A percentile compares a stretch with the other conserved stretches of the same genome.
Conservation (phyloP, 2,113 vertebrate genomes). For the Bettongia penicillata region DNA sequence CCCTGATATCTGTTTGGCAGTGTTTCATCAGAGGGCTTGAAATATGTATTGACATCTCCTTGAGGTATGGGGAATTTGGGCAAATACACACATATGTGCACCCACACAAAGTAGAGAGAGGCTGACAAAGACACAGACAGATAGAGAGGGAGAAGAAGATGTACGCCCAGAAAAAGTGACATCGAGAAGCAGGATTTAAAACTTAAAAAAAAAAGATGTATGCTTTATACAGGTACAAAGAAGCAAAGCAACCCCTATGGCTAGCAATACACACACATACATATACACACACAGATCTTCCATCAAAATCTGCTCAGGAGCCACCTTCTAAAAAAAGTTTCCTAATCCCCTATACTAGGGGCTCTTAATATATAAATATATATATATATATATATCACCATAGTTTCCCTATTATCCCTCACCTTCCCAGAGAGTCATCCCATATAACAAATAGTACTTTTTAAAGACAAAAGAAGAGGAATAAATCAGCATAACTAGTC, state of each 20-base stretch:
- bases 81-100: background rate
- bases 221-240: background rate
- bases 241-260: background rate
- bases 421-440: background rate
- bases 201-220: background rate
- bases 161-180: background rate
- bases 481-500: background rate
- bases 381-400: background rate
- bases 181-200: background rate
- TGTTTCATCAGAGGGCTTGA: background rate
- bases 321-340: background rate
- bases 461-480: background rate
- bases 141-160: background rate
- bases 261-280: background rate
- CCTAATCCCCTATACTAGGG: background rate
- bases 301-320: background rate
- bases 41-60: background rate
- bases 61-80: background rate
- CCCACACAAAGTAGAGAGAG: background rate
- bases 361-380: too few relatives aligned
- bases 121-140: rapidly evolving
- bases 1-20: background rate
- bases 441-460: background rate
- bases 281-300: background rate
- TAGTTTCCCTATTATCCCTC: background rate